Evolutionary conservation across 1,140 invertebrate species (phyloP).

Genomic region (Polypedilum vanderplanki): DNA sequence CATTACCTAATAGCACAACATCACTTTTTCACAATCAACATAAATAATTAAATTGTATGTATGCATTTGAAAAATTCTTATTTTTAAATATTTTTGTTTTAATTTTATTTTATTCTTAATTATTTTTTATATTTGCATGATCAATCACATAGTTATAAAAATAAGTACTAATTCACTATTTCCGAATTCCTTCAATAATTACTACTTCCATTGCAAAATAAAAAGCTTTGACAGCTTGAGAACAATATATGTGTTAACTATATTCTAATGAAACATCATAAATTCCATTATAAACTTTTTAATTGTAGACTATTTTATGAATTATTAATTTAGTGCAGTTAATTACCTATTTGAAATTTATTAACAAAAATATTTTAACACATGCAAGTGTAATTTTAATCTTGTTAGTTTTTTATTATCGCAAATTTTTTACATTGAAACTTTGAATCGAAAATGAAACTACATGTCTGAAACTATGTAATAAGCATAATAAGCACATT

Average conservation of each 20-base stretch:
- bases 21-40: background rate
- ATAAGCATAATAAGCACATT: constrained; percentile 29
- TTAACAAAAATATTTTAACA: background rate
- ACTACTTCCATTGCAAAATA: too few relatives aligned
- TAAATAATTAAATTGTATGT: background rate
- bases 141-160: too few relatives aligned
- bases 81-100: too few relatives aligned
- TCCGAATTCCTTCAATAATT: too few relatives aligned
- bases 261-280: constrained; percentile 6
- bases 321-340: background rate
- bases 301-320: background rate
- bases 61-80: background rate
- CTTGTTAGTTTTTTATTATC: background rate
- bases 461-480: constrained; percentile 28
- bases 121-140: too few relatives aligned
- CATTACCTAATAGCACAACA: background rate
- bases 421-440: background rate
- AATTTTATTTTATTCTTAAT: too few relatives aligned
- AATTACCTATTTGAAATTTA: background rate
- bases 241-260: constrained; percentile 27
- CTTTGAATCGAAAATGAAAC: constrained; percentile 21
- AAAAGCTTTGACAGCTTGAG: background rate
- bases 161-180: too few relatives aligned
- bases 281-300: background rate
- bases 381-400: background rate